Evolutionary conservation across 2,797 vertebrate species (phyloP).

Genomic region (Halcyon chelicuti): DNA sequence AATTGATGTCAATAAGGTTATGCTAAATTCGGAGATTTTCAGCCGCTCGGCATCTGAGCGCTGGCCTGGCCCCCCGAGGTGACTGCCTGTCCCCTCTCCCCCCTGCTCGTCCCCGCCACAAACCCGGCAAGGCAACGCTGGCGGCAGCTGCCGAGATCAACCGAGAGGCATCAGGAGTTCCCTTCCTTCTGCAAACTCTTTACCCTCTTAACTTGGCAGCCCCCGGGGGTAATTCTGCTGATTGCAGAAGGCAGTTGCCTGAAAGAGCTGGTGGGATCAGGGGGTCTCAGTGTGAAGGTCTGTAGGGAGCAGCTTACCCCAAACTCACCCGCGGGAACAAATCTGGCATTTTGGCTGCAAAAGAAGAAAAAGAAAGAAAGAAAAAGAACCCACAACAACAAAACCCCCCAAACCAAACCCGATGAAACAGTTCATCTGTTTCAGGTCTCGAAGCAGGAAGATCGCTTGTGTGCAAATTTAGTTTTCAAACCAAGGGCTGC

Average conservation of each 20-base stretch:
- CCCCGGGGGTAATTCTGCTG: slow-evolving; percentile 1
- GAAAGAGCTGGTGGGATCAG: not conserved
- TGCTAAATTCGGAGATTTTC: slow-evolving; percentile 82
- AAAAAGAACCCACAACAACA: not conserved
- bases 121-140: not conserved
- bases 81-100: not conserved
- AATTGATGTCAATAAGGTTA: slow-evolving; percentile 86
- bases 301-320: not conserved
- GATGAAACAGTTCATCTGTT: slow-evolving; percentile 30
- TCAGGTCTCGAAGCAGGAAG: slow-evolving; percentile 32
- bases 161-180: not conserved
- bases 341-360: not conserved
- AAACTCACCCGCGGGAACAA: slow-evolving; percentile 12
- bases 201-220: not conserved
- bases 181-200: not conserved
- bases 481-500: not conserved
- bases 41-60: slow-evolving; percentile 68
- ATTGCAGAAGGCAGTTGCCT: slow-evolving; percentile 43
- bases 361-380: not conserved
- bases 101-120: not conserved
- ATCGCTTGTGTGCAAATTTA: not conserved
- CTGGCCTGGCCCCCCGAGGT: slow-evolving; percentile 22
- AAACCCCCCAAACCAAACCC: too few species aligned
- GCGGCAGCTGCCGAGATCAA: not conserved
- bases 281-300: not conserved